Percentiles rank a stretch among this genome's conserved stretches.
Evolutionary conservation across 2,888 invertebrate species (phyloP).

Genomic region (Ctenicera cuprea): DNA sequence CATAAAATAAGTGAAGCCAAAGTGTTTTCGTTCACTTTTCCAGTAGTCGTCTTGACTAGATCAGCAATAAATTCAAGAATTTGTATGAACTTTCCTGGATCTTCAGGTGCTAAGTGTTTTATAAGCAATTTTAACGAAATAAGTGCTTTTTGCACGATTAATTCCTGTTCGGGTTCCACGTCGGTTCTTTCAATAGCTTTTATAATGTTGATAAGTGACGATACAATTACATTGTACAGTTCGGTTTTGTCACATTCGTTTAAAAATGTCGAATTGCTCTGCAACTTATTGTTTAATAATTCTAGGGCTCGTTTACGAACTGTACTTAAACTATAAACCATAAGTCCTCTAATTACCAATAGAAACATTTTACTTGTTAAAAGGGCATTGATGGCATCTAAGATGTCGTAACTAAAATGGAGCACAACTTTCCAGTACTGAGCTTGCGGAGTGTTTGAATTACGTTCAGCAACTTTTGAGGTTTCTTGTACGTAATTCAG

Average conservation of each 20-base stretch:
- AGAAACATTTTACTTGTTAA: conserved; percentile 88
- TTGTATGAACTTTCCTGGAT: conserved; percentile 82
- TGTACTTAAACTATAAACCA: conserved; percentile 81
- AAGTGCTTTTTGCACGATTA: conserved; percentile 88
- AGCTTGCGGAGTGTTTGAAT: conserved; percentile 75
- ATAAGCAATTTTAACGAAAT: conserved; percentile 89
- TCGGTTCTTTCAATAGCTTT: conserved; percentile 72
- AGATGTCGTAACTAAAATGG: conserved; percentile 85
- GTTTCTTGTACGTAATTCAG: conserved; percentile 81
- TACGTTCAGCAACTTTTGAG: conserved; percentile 78
- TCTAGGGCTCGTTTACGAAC: conserved; percentile 90
- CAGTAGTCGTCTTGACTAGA: conserved; percentile 73
- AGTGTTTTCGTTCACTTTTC: conserved; percentile 76
- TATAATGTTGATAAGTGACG: conserved; percentile 78
- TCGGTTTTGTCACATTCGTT: conserved; percentile 70
- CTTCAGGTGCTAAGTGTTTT: conserved; percentile 79
- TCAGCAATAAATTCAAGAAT: conserved; percentile 82
- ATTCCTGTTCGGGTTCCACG: conserved; percentile 76
- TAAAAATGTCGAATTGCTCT: conserved; percentile 79
- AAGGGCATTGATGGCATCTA: conserved; percentile 87
- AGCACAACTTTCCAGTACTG: conserved; percentile 91
- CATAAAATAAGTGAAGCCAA: conserved; percentile 85
- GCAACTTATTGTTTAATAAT: conserved; percentile 87
- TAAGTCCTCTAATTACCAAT: conserved; percentile 83
- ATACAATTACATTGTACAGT: conserved; percentile 77